A percentile compares a stretch with the other conserved stretches of the same genome.
phyloP scores from a whole-genome alignment of 1,140 invertebrate species.

The Pogonognathellus flavescens region DNA sequence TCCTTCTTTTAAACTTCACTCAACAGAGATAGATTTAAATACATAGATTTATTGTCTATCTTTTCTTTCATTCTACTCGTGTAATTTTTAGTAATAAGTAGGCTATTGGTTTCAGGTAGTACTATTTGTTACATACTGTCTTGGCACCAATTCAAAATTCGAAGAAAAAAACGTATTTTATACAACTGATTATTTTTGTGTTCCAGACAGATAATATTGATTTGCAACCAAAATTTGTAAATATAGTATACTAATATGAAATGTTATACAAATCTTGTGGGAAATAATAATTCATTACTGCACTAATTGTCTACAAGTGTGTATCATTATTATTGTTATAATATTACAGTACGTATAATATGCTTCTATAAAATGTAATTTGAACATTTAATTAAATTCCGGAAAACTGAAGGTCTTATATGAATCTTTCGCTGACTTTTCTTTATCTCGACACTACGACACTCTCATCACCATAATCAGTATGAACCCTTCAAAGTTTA shows the following conservation, averaged over 20 bases:
- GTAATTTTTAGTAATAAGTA: too few species aligned
- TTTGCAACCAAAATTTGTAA: not conserved
- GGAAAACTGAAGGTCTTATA: constrained; percentile 29
- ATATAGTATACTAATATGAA: not conserved
- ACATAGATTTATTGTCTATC: too few species aligned
- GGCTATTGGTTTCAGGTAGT: too few species aligned
- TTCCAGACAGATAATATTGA: not conserved
- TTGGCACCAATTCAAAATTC: constrained; percentile 40
- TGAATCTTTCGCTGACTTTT: not conserved
- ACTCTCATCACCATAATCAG: constrained; percentile 1
- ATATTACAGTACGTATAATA: too few species aligned
- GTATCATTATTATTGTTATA: too few species aligned
- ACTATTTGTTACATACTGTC: not conserved
- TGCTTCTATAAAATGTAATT: not conserved
- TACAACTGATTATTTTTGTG: not conserved
- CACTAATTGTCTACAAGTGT: not conserved
- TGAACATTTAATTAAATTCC: constrained; percentile 33
- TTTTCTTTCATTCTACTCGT: too few species aligned
- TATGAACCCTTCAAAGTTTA: constrained; percentile 1
- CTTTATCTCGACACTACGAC: not conserved
- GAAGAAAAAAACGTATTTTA: not conserved
- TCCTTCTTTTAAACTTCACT: not conserved
- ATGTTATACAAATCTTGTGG: not conserved
- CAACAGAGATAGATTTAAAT: too few species aligned
- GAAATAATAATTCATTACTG: not conserved